phyloP scores from a whole-genome alignment of 2,113 vertebrate species.

The Coregonus clupeaformis region DNA sequence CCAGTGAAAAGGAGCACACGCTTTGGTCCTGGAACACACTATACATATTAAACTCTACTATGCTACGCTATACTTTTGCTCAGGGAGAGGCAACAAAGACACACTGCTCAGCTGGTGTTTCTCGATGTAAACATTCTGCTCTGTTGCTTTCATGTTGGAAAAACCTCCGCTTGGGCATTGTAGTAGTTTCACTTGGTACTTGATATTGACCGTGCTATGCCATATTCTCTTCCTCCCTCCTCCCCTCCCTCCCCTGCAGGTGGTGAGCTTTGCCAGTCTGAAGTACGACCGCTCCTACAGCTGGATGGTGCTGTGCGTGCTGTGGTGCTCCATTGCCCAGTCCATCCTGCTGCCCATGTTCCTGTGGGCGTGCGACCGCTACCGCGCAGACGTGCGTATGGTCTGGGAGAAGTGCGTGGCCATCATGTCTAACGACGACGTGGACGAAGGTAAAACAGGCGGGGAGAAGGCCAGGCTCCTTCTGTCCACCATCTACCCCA shows the following conservation, averaged over 20 bases:
- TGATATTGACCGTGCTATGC: too few relatives aligned
- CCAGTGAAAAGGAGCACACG: not conserved
- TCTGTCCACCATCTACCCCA: slow-evolving; percentile 21
- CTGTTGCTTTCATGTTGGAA: too few relatives aligned
- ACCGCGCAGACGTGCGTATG: slow-evolving; percentile 83
- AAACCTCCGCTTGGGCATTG: too few relatives aligned
- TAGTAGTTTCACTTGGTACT: too few relatives aligned
- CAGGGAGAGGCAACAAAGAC: too few relatives aligned
- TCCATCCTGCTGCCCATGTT: slow-evolving; percentile 87
- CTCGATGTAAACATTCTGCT: too few relatives aligned
- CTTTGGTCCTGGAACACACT: not conserved
- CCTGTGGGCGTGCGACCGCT: slow-evolving; percentile 91
- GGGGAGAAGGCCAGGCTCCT: not conserved
- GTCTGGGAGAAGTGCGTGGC: slow-evolving; percentile 90
- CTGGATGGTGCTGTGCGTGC: slow-evolving; percentile 89
- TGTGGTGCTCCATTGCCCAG: slow-evolving; percentile 91
- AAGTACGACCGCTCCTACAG: slow-evolving; percentile 80
- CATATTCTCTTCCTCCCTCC: too few relatives aligned
- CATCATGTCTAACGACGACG: slow-evolving; percentile 86
- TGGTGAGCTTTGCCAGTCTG: slow-evolving; percentile 90
- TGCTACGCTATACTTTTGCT: too few relatives aligned
- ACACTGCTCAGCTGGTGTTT: too few relatives aligned
- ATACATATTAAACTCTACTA: too few relatives aligned
- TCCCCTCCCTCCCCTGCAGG: slow-evolving; percentile 62
- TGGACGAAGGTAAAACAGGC: slow-evolving; percentile 78